Base-by-base conservation (phyloP, 2,888 invertebrate species). In the Sarcophaga variegata region DNA sequence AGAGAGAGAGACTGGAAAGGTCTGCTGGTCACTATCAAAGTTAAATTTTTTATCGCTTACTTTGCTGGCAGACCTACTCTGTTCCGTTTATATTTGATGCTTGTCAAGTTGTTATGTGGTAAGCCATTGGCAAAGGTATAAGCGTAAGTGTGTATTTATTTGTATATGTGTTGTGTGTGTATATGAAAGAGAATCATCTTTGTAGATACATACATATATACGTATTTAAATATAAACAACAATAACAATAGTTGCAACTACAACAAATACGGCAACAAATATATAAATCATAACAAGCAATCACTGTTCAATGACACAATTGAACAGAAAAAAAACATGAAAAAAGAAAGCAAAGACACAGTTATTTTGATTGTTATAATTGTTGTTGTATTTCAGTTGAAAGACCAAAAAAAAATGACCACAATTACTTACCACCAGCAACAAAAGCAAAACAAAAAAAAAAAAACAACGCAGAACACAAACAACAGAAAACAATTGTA, bases 271-370 rank as follows among this genome's bases (percentile, higher is more conserved):
- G 4, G 27, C 37, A 37, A 37, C 37, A 37, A 37, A 3, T 4
- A 37, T 37, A 37, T 3, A 71, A 71, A 59, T 71, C 54, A 59
- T 59, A 71, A 83, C 47, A 62, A 47, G 72, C 62, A 83, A 76
- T 80, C 75, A 84, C 54, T 75, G 22, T 37, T 37, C 64, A 84
- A 80, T 80, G 63, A 11, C 59, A 79, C 62, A 75, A 79, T 79
- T 59, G 72, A 71, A 77, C 20, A 37, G 67, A 69, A 79, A 22
- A 77, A 67, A 75, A 72, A 71, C 37, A 59, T 62, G 71, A 71
- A 22, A 69, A 2, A 69, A 47, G 20, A 77, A 66, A 37, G 2
- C 8, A 37, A 37, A 81, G 77, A 47, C 37, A 25, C 67, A 60
- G 22, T 37, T 45, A 20, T 66, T 76, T 71, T 71, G 49, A 37